These are phyloP conservation scores for Epinephelus malabaricus DNA, from an alignment of 2,797 vertebrate genomes.

Conservation along the genomic window DNA sequence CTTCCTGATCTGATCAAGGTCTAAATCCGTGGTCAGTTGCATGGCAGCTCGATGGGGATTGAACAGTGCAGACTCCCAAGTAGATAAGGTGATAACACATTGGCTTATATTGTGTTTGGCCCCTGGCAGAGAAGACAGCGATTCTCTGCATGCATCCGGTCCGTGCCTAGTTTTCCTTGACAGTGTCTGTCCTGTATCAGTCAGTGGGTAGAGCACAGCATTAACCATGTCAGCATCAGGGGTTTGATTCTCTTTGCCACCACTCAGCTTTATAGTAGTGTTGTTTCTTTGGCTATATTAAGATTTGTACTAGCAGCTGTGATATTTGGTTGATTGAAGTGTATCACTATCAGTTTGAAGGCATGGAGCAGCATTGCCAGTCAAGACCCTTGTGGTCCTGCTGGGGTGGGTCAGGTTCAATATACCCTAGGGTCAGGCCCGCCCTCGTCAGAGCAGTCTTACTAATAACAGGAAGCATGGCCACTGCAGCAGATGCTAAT, in stretches of 20 bases:
- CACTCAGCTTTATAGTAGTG: background rate
- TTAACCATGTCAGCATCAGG: background rate
- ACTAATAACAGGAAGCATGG: constrained; percentile 80
- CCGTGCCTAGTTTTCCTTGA: constrained; percentile 1
- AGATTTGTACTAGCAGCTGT: background rate
- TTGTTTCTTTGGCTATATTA: background rate
- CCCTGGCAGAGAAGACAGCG: background rate
- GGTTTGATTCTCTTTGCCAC: background rate
- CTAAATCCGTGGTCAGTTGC: constrained; percentile 15
- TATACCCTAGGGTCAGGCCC: constrained; percentile 41
- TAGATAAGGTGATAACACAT: constrained; percentile 9
- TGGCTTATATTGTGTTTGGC: background rate
- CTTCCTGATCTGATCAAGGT: constrained; percentile 34
- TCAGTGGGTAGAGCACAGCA: background rate
- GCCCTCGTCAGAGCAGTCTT: constrained; percentile 56
- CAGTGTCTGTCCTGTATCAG: background rate
- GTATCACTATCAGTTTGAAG: background rate
- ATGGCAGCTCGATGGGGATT: constrained; percentile 13
- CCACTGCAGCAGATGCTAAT: constrained; percentile 74
- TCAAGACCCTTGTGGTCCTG: constrained; percentile 42
- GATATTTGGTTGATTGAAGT: background rate
- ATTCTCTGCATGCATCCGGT: constrained; percentile 2
- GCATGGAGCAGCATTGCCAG: background rate
- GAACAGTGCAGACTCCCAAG: background rate
- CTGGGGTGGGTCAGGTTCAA: constrained; percentile 41